Base-by-base conservation (phyloP, 2,797 vertebrate species). In the Sebastes iracundus region DNA sequence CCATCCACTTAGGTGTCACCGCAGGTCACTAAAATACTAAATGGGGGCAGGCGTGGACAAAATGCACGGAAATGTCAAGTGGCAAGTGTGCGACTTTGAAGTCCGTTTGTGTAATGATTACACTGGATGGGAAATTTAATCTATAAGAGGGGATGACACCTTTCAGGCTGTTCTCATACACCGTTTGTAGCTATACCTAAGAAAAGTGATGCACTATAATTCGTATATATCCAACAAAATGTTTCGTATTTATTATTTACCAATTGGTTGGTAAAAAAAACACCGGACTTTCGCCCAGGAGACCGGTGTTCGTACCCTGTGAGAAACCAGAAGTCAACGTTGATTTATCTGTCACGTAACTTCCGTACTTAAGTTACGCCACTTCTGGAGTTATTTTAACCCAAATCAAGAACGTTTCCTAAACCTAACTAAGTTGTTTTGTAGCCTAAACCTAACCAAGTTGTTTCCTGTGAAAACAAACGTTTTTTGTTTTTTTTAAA, bases 1-100 rank as follows among this genome's bases (percentile, higher is more conserved):
- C 72, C 6, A 1, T 62, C 35, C 46, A 69, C 52, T 53, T 68
- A 25, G 59, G 20, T 1, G 2, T 14, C 55, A 62, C 30, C 16
- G 12, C 35, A 76, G 80, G 46, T 73, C 55, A 73, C 7, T 2
- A 59, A 71, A 81, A 58, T 59, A 75, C 27, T 80, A 49, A 83
- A 33, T n/a, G 28, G 16, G 49, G 67, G 73, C 28, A 65, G 20
- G 49, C 6, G 4, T 14, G 13, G 27, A 30, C 25, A 75, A 55
- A 76, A n/a, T 58, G 4, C 13, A 72, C 3, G 1, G n/a, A 80
- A 75, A 85, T 52, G 46, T 63, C 66, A 80, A 60, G 18, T 60
- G 64, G 42, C 42, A 55, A 55, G 28, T 52, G 18, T 32, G 33
- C 25, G 22, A 68, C 28, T 28, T 77, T 62, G 11, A 60, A 78